phyloP scores from a whole-genome alignment of 2,113 vertebrate species.

The Fulica atra region DNA sequence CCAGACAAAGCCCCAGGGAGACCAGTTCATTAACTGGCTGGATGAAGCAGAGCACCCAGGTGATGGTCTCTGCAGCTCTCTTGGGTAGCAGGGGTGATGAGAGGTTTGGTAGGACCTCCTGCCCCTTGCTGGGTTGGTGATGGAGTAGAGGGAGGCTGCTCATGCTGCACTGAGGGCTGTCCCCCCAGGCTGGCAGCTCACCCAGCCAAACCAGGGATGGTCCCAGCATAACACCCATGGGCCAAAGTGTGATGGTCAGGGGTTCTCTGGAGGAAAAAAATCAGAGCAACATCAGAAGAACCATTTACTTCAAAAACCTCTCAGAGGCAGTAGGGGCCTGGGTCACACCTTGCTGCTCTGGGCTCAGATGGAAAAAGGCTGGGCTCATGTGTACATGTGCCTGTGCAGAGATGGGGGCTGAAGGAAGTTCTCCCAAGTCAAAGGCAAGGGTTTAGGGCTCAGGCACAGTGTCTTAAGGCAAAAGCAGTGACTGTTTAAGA shows the following conservation, averaged over 20 bases:
- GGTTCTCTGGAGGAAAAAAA: neutral
- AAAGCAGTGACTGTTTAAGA: neutral
- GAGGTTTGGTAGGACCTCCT: neutral
- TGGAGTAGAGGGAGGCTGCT: neutral
- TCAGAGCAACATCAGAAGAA: neutral
- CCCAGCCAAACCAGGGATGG: neutral
- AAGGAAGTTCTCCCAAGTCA: neutral
- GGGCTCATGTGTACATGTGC: neutral
- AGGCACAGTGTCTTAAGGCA: neutral
- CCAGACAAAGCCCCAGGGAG: neutral
- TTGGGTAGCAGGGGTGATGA: neutral
- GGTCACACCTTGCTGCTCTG: neutral
- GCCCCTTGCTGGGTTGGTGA: neutral
- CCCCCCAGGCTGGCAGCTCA: neutral
- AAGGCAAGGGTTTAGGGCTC: neutral
- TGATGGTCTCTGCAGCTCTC: neutral
- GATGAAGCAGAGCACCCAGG: neutral
- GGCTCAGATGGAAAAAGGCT: neutral
- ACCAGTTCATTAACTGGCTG: neutral
- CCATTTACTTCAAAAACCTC: neutral
- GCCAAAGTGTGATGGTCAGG: neutral
- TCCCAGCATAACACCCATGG: neutral
- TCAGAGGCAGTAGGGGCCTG: neutral
- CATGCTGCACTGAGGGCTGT: neutral
- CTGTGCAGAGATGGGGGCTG: neutral